Base-by-base conservation (phyloP, 2,888 invertebrate genomes). In the Callimorpha dominula region DNA sequence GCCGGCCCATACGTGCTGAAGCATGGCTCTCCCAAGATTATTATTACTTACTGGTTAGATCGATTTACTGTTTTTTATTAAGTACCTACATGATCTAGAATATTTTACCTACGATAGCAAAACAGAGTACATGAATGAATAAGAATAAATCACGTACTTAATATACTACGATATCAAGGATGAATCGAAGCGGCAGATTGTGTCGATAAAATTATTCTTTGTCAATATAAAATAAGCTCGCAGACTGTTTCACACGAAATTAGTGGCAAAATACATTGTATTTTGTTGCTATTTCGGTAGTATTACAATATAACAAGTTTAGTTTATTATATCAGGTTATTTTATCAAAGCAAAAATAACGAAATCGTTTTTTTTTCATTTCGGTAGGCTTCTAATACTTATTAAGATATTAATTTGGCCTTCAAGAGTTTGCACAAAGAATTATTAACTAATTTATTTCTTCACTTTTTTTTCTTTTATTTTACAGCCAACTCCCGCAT, bases 151-250 rank as follows among this genome's bases (percentile, higher is more conserved):
- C 60, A 79, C 77, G 74, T 75, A 73, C 60, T n/a, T 17, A 70
- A n/a, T 65, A 43, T 20, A 64, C 46, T 57, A 31, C 31, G 31
- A 71, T 43, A 42, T 65, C 40, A 20, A 70, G 31, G 50, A 72
- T n/a, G 63, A 70, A 78, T 15, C 42, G 54, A 75, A 72, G 72
- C 64, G 74, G 73, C 73, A 76, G 65, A 72, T 71, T 31, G 14
- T 62, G 66, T 54, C 67, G 42, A 67, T 67, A 42, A 67, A 54
- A 54, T 69, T 49, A 69, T 68, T 40, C 20, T 14, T 49, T 49
- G 31, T 17, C 49, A 49, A 50, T 43, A 8, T 65, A 20, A 66
- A 40, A 42, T 67, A 54, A 54, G n/a, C 42, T 54, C 67, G 14
- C 20, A 67, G 54, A 43, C 42, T 54, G 67, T 43, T 68, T 54